Evolutionary conservation across 1,140 invertebrate species (phyloP), one percentile per base, ranked within the genome.

Genomic region (Trissolcus basalis): DNA sequence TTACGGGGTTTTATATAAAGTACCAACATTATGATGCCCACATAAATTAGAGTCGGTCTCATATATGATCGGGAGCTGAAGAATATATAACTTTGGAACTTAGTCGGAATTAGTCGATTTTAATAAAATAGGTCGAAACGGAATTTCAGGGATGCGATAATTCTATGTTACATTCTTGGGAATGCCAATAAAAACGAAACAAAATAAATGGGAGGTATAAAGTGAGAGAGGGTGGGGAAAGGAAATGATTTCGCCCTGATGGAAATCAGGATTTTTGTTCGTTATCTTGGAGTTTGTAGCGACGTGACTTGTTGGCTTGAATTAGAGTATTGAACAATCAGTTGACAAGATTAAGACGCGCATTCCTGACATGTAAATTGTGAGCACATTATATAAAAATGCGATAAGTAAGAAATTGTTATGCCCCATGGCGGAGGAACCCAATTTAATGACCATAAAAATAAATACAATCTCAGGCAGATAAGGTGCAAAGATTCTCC

Each of bases 71-170:
- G 67, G 67, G 55, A 56, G 67, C 67, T 55, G 49, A 43, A 53
- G 54, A 65, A 72, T 54, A 56, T 4, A 59, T 4, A 48, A 6
- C 19, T 27, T 27, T 1, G 2, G 6, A 41, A 13, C 47, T n/a
- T n/a, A n/a, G 47, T 72, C 64, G 53, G 32, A 54, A 48, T 27
- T 60, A 33, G 69, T 39, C 54, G 49, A 54, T 48, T 60, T 72
- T 72, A 72, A 72, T 72, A 64, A 72, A n/a, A 72, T 72, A 59
- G 55, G 47, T 60, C 19, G 48, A 43, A 59, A 65, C 54, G 60
- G 61, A 65, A 60, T 65, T 59, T 65, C 48, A 19, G 13, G 4
- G 45, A 36, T 32, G 33, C 50, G 50, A 56, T 55, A 32, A 65
- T 65, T 56, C 41, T 9, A 54, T 10, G 50, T 14, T 33, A n/a